Evolutionary conservation across 2,888 invertebrate genomes (phyloP).

Genomic region (Galerucella calmariensis): DNA sequence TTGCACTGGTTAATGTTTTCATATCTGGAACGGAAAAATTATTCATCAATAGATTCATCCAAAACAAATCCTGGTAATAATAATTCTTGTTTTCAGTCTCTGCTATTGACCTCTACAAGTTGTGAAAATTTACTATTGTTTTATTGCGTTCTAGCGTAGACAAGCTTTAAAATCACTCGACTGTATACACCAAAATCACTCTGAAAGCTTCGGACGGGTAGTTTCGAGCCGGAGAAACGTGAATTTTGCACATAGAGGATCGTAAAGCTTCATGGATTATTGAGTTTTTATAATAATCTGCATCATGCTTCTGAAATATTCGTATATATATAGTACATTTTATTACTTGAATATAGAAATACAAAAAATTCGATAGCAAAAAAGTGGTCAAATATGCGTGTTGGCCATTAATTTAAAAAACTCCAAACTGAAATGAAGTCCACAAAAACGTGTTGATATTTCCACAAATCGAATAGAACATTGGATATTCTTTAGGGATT

Average conservation of each 20-base stretch:
- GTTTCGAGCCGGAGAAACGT: slow-evolving; percentile 1
- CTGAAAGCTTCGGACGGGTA: slow-evolving; percentile 7
- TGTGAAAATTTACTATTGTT: slow-evolving; percentile 9
- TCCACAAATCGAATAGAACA: too few relatives aligned
- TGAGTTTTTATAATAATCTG: neutral
- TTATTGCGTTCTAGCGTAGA: slow-evolving; percentile 14
- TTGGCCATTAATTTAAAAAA: too few relatives aligned
- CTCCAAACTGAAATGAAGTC: too few relatives aligned
- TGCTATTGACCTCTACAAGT: slow-evolving; percentile 2
- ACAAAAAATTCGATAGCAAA: neutral
- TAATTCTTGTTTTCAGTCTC: neutral
- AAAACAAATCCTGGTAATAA: neutral
- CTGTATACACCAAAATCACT: slow-evolving; percentile 14
- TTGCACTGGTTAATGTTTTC: too few relatives aligned
- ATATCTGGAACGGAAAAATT: too few relatives aligned
- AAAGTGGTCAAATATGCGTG: too few relatives aligned
- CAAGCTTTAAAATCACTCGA: slow-evolving; percentile 17
- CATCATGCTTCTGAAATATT: neutral
- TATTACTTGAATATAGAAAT: neutral
- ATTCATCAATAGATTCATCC: too few relatives aligned
- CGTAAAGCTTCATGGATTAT: neutral
- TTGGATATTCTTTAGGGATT: too few relatives aligned
- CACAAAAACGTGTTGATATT: too few relatives aligned
- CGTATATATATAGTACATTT: neutral
- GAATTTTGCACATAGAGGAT: neutral